Conservation (phyloP, 2,113 vertebrate genomes). For the Elaphurus davidianus region DNA sequence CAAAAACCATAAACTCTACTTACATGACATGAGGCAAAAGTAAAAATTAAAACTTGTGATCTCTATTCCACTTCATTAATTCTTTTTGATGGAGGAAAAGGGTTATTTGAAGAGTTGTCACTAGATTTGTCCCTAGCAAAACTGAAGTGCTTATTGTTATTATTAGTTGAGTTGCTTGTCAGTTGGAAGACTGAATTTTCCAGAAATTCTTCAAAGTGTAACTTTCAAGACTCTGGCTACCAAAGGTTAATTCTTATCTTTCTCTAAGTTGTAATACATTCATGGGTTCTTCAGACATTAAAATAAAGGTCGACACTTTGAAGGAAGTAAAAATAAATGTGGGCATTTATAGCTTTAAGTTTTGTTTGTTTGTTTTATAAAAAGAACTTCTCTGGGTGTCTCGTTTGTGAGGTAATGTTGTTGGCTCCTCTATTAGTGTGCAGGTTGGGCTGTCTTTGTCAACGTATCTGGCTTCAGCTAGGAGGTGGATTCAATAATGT, state of each 20-base stretch:
- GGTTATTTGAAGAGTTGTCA: neutral
- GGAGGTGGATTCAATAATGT: conserved; percentile 77
- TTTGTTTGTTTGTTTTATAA: neutral
- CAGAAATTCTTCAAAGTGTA: neutral
- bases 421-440: conserved; percentile 66
- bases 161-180: neutral
- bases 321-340: neutral
- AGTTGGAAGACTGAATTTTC: neutral
- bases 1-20: neutral
- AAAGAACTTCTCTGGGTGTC: conserved; percentile 47
- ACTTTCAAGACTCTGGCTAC: neutral
- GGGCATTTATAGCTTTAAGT: neutral
- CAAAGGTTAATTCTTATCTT: neutral
- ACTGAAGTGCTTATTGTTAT: neutral
- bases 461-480: conserved; percentile 65
- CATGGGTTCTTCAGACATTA: neutral
- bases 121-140: neutral
- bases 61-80: neutral
- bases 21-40: neutral
- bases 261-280: neutral
- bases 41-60: neutral
- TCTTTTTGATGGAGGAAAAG: neutral
- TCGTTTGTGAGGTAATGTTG: conserved; percentile 62
- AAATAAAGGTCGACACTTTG: conserved; percentile 13
- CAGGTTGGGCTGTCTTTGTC: conserved; percentile 57